Evolutionary conservation across 2,113 vertebrate species (phyloP).

Genomic region (Phodopus roborovskii): DNA sequence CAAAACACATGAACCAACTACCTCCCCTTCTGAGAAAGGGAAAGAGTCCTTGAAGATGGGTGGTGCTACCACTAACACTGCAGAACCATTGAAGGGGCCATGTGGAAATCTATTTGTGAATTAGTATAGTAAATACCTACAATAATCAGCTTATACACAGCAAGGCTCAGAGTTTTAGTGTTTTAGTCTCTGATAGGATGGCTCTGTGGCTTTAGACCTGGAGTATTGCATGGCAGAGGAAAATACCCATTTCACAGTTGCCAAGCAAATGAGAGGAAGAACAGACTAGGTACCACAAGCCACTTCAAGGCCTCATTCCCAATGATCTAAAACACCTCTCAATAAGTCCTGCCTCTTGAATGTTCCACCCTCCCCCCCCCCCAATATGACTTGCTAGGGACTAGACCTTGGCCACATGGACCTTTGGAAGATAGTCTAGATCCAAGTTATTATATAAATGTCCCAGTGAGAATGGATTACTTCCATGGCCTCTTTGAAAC

Average conservation of each 20-base stretch:
- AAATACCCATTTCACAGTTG: not conserved
- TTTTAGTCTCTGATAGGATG: no score
- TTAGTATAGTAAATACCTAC: not conserved
- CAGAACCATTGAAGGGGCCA: not conserved
- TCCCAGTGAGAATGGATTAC: not conserved
- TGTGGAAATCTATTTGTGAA: not conserved
- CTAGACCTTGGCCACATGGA: no score
- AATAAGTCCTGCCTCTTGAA: no score
- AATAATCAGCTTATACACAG: not conserved
- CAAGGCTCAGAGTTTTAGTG: not conserved
- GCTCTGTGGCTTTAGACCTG: not conserved
- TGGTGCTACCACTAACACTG: not conserved
- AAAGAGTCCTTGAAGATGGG: not conserved
- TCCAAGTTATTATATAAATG: not conserved
- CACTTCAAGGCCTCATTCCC: not conserved
- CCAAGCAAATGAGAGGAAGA: not conserved
- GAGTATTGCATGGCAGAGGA: not conserved
- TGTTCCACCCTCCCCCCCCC: no score
- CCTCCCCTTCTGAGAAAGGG: not conserved
- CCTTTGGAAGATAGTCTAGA: not conserved
- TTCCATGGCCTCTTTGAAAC: not conserved
- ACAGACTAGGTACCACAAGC: not conserved
- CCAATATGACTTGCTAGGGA: not conserved
- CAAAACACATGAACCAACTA: no score
- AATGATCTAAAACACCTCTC: not conserved